Base-by-base conservation (phyloP, 2,888 invertebrate species). In the Netelia inedita region DNA sequence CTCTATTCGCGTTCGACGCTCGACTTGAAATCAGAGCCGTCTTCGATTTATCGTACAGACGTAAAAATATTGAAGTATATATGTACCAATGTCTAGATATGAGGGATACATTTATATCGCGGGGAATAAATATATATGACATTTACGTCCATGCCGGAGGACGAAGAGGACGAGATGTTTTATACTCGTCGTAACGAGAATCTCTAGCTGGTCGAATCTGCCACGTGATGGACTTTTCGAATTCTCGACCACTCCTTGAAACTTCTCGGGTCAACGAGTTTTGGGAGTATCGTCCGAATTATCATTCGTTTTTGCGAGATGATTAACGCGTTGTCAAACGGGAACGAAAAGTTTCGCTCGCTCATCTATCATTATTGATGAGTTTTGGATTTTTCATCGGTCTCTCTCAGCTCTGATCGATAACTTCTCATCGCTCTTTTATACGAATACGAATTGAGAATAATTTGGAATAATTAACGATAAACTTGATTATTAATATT, bases 231-330 rank as follows among this genome's bases (percentile, higher is more conserved):
- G 35, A 35, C 35, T 46, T 73, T 10, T 61, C 16, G 43, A 73
- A 73, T 50, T 72, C 61, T 73, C 46, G 46, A 61, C 46, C 61
- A n/a, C 50, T 61, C 59, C 61, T 61, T 16, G 14, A n/a, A 73
- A 61, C 23, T 61, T 46, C 3, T 16, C 23, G 46, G 73, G 59
- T 72, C 59, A 46, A 71, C 55, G 71, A 55, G 71, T 23, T 71
- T 53, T 23, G 43, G 59, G 53, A 59, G 59, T 72, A 59, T 72
- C 72, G 72, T 55, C 19, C 71, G 59, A 72, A 72, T 72, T 72
- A 72, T 43, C 41, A 16, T 59, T 5, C 28, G 28, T 28, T 28
- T 28, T 28, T 28, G 5, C 28, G 5, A 3, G 28, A 28, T 28
- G 28, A 28, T 28, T 28, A 28, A 28, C 28, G 28, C 28, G 28